Evolutionary conservation across 2,797 vertebrate species (phyloP).

Genomic region (Bufotes viridis): DNA sequence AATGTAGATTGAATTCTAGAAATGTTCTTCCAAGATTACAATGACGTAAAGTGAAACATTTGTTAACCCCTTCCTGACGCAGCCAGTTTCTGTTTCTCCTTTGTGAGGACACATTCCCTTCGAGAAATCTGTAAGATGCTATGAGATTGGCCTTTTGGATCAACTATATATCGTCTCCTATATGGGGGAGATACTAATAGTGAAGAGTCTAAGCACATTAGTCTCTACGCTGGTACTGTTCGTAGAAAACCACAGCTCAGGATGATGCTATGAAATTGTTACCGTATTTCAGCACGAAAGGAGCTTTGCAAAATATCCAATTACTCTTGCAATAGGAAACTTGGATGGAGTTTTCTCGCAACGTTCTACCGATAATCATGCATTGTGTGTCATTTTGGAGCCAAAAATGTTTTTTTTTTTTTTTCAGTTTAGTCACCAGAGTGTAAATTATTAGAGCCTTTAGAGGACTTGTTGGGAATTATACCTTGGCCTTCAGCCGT

Average conservation of each 20-base stretch:
- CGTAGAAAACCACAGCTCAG: background rate
- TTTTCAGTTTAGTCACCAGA: slow-evolving; percentile 47
- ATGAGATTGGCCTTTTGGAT: no score
- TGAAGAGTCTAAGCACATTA: background rate
- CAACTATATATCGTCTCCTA: background rate
- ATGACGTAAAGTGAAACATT: no score
- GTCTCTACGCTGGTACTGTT: background rate
- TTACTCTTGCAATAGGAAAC: slow-evolving; percentile 25
- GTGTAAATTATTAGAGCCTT: slow-evolving; percentile 61
- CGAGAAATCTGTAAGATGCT: no score
- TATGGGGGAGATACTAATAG: background rate
- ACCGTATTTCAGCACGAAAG: background rate
- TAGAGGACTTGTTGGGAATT: slow-evolving; percentile 58
- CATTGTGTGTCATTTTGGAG: slow-evolving; percentile 35
- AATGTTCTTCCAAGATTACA: no score
- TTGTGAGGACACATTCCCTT: no score
- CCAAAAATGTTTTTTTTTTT: slow-evolving; percentile 16
- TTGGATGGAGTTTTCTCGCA: slow-evolving; percentile 31
- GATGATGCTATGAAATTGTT: slow-evolving; percentile 2
- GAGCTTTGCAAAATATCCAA: slow-evolving; percentile 40
- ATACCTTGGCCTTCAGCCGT: slow-evolving; percentile 61
- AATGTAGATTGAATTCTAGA: no score
- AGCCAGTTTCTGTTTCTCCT: no score
- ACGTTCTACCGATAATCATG: slow-evolving; percentile 32
- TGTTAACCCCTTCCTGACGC: no score